Evolutionary conservation across 2,113 vertebrate genomes (phyloP).

Genomic region (Merops nubicus): DNA sequence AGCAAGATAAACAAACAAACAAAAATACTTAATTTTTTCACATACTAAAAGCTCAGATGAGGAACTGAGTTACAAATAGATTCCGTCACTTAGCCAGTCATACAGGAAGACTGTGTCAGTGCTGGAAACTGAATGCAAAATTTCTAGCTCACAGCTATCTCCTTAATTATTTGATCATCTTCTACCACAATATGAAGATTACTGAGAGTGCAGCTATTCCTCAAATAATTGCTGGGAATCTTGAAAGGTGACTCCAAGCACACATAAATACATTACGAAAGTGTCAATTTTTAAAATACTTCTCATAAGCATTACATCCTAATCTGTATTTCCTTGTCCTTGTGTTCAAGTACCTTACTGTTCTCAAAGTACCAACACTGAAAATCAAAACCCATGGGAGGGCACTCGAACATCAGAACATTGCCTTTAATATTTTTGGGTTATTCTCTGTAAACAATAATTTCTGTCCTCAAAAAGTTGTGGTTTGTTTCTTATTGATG

Average conservation of each 20-base stretch:
- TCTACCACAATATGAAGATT: background rate
- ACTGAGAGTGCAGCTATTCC: background rate
- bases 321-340: background rate
- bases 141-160: background rate
- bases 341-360: background rate
- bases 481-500: background rate
- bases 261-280: background rate
- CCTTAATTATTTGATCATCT: background rate
- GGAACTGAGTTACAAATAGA: constrained; percentile 12
- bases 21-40: background rate
- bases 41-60: background rate
- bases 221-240: background rate
- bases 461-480: background rate
- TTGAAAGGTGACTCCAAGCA: background rate
- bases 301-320: background rate
- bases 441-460: background rate
- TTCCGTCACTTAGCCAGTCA: background rate
- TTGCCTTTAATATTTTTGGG: background rate
- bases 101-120: constrained; percentile 20
- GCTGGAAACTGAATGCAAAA: constrained; percentile 4
- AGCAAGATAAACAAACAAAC: background rate
- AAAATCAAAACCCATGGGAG: background rate
- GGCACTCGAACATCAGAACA: background rate
- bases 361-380: background rate
- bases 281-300: background rate